These are phyloP conservation scores for Melanotaenia maccullochi DNA, from an alignment of 2,797 vertebrate genomes.

Conservation along the genomic window DNA sequence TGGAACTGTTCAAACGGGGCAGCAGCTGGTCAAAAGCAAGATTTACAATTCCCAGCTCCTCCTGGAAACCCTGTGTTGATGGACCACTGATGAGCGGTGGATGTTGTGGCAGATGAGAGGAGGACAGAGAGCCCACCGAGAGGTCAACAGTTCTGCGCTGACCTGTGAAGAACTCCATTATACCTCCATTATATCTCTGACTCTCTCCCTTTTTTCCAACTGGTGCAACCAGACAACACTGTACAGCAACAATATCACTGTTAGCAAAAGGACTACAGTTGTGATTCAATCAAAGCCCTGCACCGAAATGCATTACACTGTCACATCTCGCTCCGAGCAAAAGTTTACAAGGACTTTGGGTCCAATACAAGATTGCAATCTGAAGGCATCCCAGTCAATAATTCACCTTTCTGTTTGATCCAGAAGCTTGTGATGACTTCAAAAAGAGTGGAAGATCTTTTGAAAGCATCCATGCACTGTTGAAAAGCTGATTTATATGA, in stretches of 20 bases:
- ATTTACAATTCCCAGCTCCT: slow-evolving; percentile 45
- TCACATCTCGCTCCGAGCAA: slow-evolving; percentile 39
- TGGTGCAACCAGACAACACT: slow-evolving; percentile 50
- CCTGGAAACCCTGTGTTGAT: slow-evolving; percentile 54
- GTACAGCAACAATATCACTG: slow-evolving; percentile 65
- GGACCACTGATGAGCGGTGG: slow-evolving; percentile 68
- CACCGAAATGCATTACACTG: slow-evolving; percentile 58
- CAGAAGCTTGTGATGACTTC: slow-evolving; percentile 31
- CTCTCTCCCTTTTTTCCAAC: slow-evolving; percentile 47
- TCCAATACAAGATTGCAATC: slow-evolving; percentile 40
- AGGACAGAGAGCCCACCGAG: slow-evolving; percentile 70
- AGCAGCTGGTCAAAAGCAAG: slow-evolving; percentile 40
- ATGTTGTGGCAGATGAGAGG: slow-evolving; percentile 67
- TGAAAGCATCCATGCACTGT: slow-evolving; percentile 17
- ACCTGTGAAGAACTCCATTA: slow-evolving; percentile 82
- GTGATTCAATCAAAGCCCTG: slow-evolving; percentile 68
- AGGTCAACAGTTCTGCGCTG: slow-evolving; percentile 78
- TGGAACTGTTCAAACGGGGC: slow-evolving; percentile 31
- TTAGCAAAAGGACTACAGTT: slow-evolving; percentile 53
- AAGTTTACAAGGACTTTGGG: slow-evolving; percentile 51
- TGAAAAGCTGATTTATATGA: slow-evolving; percentile 37
- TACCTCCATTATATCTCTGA: slow-evolving; percentile 75
- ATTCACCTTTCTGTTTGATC: slow-evolving; percentile 36
- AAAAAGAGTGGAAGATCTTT: slow-evolving; percentile 29
- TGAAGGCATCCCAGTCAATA: slow-evolving; percentile 38